Percentiles rank a stretch among this genome's conserved stretches.
phyloP scores from a whole-genome alignment of 2,113 vertebrate genomes.

The Oceanites oceanicus region DNA sequence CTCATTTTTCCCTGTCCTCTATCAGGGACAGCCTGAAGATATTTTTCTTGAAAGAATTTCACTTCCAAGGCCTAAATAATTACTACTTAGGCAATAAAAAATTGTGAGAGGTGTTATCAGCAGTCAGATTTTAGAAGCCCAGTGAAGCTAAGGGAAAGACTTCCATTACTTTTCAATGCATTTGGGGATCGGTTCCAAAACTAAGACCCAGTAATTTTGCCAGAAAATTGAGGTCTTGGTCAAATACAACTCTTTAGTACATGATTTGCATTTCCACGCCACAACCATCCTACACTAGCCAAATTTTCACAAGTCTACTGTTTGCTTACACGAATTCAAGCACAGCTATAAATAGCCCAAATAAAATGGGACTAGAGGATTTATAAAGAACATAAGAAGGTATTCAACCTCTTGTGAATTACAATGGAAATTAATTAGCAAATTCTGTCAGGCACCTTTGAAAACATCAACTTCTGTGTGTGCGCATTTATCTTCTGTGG shows the following conservation, averaged over 20 bases:
- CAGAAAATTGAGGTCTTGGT: background rate
- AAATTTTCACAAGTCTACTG: background rate
- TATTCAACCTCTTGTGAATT: background rate
- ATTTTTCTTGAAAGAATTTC: background rate
- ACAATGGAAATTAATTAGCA: background rate
- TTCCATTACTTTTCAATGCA: background rate
- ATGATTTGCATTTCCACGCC: background rate
- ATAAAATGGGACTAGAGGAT: background rate
- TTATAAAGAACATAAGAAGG: background rate
- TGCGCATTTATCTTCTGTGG: background rate
- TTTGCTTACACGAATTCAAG: background rate
- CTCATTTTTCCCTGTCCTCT: background rate
- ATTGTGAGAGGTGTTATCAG: background rate
- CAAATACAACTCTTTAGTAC: background rate
- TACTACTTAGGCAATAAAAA: background rate
- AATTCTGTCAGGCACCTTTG: background rate
- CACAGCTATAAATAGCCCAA: background rate
- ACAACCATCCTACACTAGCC: background rate
- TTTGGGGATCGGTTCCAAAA: background rate
- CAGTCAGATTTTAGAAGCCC: background rate
- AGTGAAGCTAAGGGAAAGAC: background rate
- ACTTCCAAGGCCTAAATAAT: background rate
- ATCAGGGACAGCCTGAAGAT: background rate
- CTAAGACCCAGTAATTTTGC: background rate
- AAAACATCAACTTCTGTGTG: background rate